Percentiles rank a stretch among this genome's conserved stretches.
These are phyloP conservation scores for Ophonus ardosiacus DNA, from an alignment of 2,888 invertebrate genomes.

Conservation along the genomic window DNA sequence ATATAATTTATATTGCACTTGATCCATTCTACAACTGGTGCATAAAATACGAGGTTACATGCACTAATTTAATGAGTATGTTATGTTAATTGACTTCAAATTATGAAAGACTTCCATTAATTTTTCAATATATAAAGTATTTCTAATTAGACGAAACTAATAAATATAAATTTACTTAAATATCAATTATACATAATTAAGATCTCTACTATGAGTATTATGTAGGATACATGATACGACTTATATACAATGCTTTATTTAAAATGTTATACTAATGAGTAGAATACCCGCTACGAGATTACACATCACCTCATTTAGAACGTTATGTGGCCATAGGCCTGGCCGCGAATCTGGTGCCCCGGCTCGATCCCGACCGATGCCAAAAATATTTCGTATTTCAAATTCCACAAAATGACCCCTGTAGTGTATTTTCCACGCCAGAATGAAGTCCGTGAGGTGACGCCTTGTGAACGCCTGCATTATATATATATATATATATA, in stretches of 20 bases:
- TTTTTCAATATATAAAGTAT: not conserved
- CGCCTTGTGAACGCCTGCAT: no score
- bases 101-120: not conserved
- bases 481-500: no score
- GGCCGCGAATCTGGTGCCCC: no score
- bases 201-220: not conserved
- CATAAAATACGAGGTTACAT: not conserved
- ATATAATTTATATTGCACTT: slow-evolving; percentile 38
- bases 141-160: not conserved
- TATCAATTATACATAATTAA: not conserved
- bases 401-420: no score
- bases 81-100: not conserved
- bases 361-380: no score
- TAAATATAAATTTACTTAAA: not conserved
- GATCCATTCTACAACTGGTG: not conserved
- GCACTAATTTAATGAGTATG: not conserved
- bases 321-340: no score
- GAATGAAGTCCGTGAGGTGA: no score
- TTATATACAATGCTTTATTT: not conserved
- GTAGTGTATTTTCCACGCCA: no score
- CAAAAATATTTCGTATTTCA: no score
- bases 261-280: no score
- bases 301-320: no score
- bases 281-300: no score
- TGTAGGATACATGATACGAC: not conserved